These are phyloP conservation scores for Oscheius sp. DNA, from an alignment of 2,888 invertebrate genomes.

Conservation along the genomic window DNA sequence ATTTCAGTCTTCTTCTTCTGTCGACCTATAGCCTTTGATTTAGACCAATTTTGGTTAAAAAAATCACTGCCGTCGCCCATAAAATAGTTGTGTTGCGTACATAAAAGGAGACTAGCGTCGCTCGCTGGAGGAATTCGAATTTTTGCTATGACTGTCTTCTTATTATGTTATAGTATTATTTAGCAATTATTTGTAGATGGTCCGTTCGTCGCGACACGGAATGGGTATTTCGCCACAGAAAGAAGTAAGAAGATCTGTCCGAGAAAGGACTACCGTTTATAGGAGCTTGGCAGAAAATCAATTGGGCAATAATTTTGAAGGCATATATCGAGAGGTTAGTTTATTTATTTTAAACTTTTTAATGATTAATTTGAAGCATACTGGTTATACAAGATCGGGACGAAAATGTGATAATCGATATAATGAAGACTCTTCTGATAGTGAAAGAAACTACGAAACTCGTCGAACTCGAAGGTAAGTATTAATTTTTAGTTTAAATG, in stretches of 20 bases:
- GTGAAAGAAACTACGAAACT: no score
- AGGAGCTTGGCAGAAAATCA: constrained; percentile 51
- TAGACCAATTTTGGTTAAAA: background rate
- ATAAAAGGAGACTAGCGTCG: no score
- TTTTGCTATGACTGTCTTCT: background rate
- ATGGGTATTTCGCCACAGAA: constrained; percentile 55
- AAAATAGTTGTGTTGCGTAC: no score
- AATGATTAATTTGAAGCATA: background rate
- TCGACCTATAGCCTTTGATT: background rate
- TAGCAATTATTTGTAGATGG: background rate
- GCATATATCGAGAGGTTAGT: constrained; percentile 31
- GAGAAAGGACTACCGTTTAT: constrained; percentile 52
- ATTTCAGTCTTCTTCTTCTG: background rate
- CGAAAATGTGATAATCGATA: constrained; percentile 39
- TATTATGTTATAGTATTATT: background rate
- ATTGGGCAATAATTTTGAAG: constrained; percentile 32
- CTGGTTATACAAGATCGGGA: constrained; percentile 42
- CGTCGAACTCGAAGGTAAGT: constrained; percentile 32
- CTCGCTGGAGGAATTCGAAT: no score
- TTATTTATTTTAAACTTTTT: background rate
- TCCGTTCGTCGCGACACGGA: constrained; percentile 31
- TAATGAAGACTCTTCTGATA: constrained; percentile 32
- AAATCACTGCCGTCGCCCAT: no score
- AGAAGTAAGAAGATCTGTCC: constrained; percentile 47
- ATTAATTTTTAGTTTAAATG: background rate